Base-by-base conservation (phyloP, 2,888 invertebrate species). In the Tetramorium bicarinatum region DNA sequence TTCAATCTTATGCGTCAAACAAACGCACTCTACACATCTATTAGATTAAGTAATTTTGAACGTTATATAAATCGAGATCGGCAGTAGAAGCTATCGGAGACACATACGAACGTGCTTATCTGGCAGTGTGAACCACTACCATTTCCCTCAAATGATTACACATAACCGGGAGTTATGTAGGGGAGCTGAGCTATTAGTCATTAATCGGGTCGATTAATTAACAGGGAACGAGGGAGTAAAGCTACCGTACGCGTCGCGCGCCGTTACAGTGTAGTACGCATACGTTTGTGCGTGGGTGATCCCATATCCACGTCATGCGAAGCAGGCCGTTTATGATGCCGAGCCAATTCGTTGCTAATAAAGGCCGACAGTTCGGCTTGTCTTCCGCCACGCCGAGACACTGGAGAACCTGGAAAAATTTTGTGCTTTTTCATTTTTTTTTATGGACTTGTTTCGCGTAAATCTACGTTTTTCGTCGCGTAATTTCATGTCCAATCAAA, bases 301-400 rank as follows among this genome's bases (percentile, higher is more conserved):
- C 97, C 97, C 97, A 97, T 97, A 93, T 96, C 96, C 89, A 97
- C 97, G 94, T 97, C 97, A 85, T 97, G 96, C 91, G 96, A 96
- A 82, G 97, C 96, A 61, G 97, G 96, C 89, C 97, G 95, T 95
- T 97, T 97, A 94, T 96, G 96, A 94, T 97, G 97, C 84, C 97
- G 96, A 85, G 97, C 97, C 93, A 97, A 97, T 95, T 97, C 97
- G 91, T 96, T 96, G 88, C 96, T 96, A 93, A 97, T 97, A 95
- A 97, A 97, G 91, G 97, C 96, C 94, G 97, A 97, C 88, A 97
- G 95, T 93, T 97, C 97, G 67, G 96, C 91, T 91, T 95, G 94
- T 85, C 95, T 91, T 86, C 95, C 94, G 89, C 95, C 94, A 91
- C 95, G 95, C 88, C 96, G 95, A 79, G 95, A 95, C 89, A 95